Base-by-base conservation (phyloP, 1,140 invertebrate species). In the Drosophila mauritiana region DNA sequence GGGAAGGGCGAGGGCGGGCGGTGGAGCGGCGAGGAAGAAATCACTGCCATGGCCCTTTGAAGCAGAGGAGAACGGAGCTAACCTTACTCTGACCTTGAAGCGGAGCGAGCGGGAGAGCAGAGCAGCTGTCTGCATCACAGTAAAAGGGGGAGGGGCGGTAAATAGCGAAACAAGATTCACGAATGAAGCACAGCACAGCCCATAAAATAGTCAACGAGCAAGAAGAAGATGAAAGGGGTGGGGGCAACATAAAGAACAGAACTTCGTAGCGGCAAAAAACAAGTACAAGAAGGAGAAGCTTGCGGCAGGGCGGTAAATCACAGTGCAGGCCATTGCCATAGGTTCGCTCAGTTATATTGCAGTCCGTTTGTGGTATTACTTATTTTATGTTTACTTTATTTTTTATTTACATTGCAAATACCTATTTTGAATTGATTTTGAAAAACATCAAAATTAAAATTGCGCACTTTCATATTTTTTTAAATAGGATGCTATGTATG, bases 21-120 rank as follows among this genome's bases (percentile, higher is more conserved):
- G 46, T 53, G 31, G 34, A 49, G 56, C 17, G 17, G 63, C 15
- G 17, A 48, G 45, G 56, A 59, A 54, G 53, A 77, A 86, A 86
- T 86, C 83, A 86, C 83, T 86, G 83, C 70, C 83, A 86, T 88
- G 82, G 82, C 78, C 82, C 61, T 67, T 73, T 40, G 22, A 15
- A 43, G 72, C 72, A 56, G 68, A 77, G 59, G 63, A 39, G 65
- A 43, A 42, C 67, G 64, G 64, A 52, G 64, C 84, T 88, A 88
- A 88, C 83, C 83, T 88, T 88, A 88, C 56, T 80, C 80, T 88
- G 83, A 88, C 83, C 83, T 88, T 88, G 84, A 84, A 83, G 67
- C 75, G 76, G 67, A 86, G 83, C 75, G 53, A 81, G 67, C 55
- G 62, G 78, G 57, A 58, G 12, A 39, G 2, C 48, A 53, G 56